These are phyloP conservation scores for Drosophila pseudotakahashii DNA, from an alignment of 2,888 invertebrate species.

Conservation along the genomic window DNA sequence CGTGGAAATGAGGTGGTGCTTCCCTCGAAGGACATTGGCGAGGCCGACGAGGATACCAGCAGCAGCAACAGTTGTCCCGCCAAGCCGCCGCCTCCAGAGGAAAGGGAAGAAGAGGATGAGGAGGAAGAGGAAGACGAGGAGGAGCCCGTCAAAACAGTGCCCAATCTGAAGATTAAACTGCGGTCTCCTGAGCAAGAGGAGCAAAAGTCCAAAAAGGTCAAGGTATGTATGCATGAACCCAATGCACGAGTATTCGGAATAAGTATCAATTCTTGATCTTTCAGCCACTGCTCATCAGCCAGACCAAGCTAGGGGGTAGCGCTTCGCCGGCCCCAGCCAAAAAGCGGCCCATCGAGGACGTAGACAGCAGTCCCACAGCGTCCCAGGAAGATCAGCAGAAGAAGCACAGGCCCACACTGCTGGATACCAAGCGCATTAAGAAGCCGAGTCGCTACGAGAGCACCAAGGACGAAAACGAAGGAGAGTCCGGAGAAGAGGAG, in stretches of 20 bases:
- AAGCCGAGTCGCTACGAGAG: slow-evolving; percentile 81
- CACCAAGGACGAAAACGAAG: slow-evolving; percentile 77
- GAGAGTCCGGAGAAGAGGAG: slow-evolving; percentile 67
- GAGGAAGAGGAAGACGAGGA: slow-evolving; percentile 85
- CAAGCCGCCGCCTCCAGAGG: slow-evolving; percentile 71
- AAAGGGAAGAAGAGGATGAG: slow-evolving; percentile 85
- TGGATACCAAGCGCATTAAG: slow-evolving; percentile 81
- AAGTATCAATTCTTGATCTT: neutral
- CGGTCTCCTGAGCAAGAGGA: slow-evolving; percentile 55
- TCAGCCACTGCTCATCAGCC: slow-evolving; percentile 81
- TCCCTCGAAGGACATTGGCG: slow-evolving; percentile 85
- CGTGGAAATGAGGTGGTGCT: slow-evolving; percentile 89
- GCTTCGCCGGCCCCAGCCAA: slow-evolving; percentile 54
- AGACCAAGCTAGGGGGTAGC: slow-evolving; percentile 69
- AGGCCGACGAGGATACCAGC: slow-evolving; percentile 88
- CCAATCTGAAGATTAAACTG: slow-evolving; percentile 83
- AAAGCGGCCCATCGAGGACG: slow-evolving; percentile 73
- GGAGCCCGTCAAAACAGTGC: slow-evolving; percentile 83
- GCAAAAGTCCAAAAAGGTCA: slow-evolving; percentile 69
- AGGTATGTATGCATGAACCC: slow-evolving; percentile 62
- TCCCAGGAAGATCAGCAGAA: slow-evolving; percentile 65
- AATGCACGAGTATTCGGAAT: too few species aligned
- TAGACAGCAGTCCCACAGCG: slow-evolving; percentile 59
- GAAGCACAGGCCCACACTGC: slow-evolving; percentile 78
- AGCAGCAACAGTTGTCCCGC: slow-evolving; percentile 85